Percentiles rank a stretch among this genome's conserved stretches.
phyloP scores from a whole-genome alignment of 2,888 invertebrate genomes.

The Harmothoe impar region DNA sequence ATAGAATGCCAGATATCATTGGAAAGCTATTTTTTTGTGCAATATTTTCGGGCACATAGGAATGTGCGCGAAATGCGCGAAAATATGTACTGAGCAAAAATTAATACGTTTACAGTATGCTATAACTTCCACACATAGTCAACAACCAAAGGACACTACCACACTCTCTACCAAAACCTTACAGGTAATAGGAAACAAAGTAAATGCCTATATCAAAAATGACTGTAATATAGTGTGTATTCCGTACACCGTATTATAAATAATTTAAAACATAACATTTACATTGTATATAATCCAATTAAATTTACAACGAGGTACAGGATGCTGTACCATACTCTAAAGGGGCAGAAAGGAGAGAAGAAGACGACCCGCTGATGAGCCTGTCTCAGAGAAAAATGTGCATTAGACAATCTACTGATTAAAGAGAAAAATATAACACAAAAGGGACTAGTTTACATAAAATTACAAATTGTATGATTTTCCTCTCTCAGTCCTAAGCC shows the following conservation, averaged over 20 bases:
- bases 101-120: too few relatives aligned
- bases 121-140: not conserved
- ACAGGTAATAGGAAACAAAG: not conserved
- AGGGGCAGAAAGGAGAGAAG: not conserved
- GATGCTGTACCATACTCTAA: not conserved
- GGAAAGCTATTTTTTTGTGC: too few relatives aligned
- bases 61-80: too few relatives aligned
- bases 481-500: not conserved
- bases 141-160: constrained; percentile 13
- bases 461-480: not conserved
- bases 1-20: too few relatives aligned
- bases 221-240: not conserved
- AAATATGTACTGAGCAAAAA: too few relatives aligned
- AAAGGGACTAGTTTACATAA: not conserved
- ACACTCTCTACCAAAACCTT: not conserved
- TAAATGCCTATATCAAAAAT: not conserved
- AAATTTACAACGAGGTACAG: constrained; percentile 11
- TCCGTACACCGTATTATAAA: not conserved
- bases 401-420: not conserved
- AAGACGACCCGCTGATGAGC: not conserved
- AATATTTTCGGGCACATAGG: too few relatives aligned
- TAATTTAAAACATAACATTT: constrained; percentile 30
- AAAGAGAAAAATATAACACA: constrained; percentile 2
- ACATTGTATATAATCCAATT: not conserved
- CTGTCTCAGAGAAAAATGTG: not conserved